Evolutionary conservation across 2,113 vertebrate genomes (phyloP), one percentile per base, ranked within the genome.

Genomic region (Corythoichthys haematopterus): DNA sequence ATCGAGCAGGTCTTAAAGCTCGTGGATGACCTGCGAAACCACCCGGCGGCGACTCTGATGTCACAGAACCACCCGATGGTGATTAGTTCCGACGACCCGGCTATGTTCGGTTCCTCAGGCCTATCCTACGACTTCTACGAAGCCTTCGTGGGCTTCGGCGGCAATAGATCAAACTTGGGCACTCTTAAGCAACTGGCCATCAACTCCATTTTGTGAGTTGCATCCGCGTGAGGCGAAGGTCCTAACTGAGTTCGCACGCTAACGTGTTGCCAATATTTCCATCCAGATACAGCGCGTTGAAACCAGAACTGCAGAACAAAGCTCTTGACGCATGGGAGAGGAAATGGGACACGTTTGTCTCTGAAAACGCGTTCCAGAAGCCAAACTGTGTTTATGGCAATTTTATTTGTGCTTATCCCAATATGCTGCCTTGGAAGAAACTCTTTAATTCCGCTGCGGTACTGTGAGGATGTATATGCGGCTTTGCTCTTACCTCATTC

Each of bases 51-150:
- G 0, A 57, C 55, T 0, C 88, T 96, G 47, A 93, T 98, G 92
- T 87, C 92, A 38, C 90, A 92, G 16, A 91, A 92, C 10, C 91
- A 94, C 64, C 94, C 93, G 0, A 0, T 98, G 72, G 95, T 98
- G 73, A 85, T 98, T 85, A 94, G 95, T 68, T 94, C 95, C 0
- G 95, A 98, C 3, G 94, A 96, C 70, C 95, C 96, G 0, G 81
- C 92, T 0, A 7, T 93, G 43, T 96, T 95, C 9, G 95, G 96
- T 0, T 68, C 93, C 28, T 87, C 88, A 4, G 95, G 93, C 0
- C 83, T 96, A 53, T 98, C 95, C 1, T 92, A 95, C 2, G 95
- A 96, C 80, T 97, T 96, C 85, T 98, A 96, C 0, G 90, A 96
- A 84, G 93, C 86, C 6, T 95, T 98, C 72, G 91, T 98, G 89